Evolutionary conservation across 1,140 invertebrate species (phyloP), one percentile per base, ranked within the genome.

Genomic region (Drosophila truncata): DNA sequence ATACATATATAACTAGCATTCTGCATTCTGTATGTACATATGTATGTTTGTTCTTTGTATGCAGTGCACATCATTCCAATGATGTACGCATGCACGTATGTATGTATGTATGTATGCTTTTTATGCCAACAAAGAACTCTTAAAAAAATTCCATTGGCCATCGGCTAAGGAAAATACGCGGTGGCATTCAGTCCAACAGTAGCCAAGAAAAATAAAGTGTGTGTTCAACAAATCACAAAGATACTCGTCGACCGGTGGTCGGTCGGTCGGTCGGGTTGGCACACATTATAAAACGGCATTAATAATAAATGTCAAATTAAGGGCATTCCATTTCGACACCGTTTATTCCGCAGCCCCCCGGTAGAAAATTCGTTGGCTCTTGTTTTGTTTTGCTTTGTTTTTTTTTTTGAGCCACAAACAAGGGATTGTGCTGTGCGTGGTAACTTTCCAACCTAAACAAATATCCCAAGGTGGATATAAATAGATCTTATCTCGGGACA

Each of bases 301-400:
- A 70, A 54, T 78, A 72, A 84, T 83, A 81, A 81, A 88, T 72
- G 84, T 88, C 84, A 88, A 88, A 84, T 90, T 88, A 88, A 88
- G 84, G 84, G 78, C 84, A 80, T 90, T 83, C 31, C 69, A 35
- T 90, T 83, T 78, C 65, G 42, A 33, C 50, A 47, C 42, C 60
- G 64, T 61, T 66, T 63, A n/a, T 29, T 44, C 41, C 61, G 41
- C 59, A 50, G n/a, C 23, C n/a, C 41, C 84, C 84, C 84, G 37
- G 33, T 90, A 49, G 85, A 39, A 74, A 90, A 88, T 87, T 44
- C 9, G 18, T 25, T 54, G 9, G 3, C 20, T n/a, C 18, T 10
- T 18, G 25, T 4, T 23, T 29, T n/a, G n/a, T n/a, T n/a, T n/a
- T n/a, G n/a, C n/a, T 18, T 29, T 7, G 2, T 7, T n/a, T 10